phyloP scores from a whole-genome alignment of 2,888 invertebrate genomes.

The Tachina lurida region DNA sequence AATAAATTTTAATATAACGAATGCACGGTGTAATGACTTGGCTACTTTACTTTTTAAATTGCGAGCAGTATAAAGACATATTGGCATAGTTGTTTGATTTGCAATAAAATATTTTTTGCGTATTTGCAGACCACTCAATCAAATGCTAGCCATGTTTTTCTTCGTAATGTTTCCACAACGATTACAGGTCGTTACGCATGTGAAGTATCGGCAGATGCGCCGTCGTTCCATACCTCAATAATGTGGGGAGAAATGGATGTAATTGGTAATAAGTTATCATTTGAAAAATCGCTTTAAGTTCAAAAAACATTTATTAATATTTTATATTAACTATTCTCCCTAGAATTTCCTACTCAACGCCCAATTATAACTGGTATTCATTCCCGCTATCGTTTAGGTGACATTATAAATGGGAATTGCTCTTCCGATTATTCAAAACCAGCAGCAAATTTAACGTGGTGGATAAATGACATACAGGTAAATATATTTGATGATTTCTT shows the following conservation, averaged over 20 bases:
- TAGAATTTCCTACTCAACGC: conserved; percentile 84
- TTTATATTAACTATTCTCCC: neutral
- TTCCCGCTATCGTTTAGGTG: conserved; percentile 84
- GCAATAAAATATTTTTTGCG: conserved; percentile 7
- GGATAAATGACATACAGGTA: conserved; percentile 84
- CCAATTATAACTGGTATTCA: conserved; percentile 84
- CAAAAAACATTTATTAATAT: neutral
- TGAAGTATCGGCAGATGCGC: conserved; percentile 83
- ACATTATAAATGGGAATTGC: conserved; percentile 84
- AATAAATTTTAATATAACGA: too few relatives aligned
- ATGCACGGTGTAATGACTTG: too few relatives aligned
- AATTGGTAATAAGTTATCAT: conserved; percentile 78
- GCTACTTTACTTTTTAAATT: too few relatives aligned
- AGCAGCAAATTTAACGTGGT: conserved; percentile 85
- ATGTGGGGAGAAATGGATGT: conserved; percentile 82
- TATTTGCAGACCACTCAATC: conserved; percentile 78
- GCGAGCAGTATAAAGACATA: too few relatives aligned
- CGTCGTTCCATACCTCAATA: conserved; percentile 82
- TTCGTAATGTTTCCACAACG: conserved; percentile 80
- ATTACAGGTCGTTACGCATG: conserved; percentile 82
- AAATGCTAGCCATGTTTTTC: conserved; percentile 81
- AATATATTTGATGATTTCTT: conserved; percentile 12
- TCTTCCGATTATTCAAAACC: conserved; percentile 85
- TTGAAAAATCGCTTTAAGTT: neutral
- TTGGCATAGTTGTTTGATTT: neutral